These are phyloP conservation scores for Channa maculata DNA, from an alignment of 2,113 vertebrate genomes.

Conservation along the genomic window DNA sequence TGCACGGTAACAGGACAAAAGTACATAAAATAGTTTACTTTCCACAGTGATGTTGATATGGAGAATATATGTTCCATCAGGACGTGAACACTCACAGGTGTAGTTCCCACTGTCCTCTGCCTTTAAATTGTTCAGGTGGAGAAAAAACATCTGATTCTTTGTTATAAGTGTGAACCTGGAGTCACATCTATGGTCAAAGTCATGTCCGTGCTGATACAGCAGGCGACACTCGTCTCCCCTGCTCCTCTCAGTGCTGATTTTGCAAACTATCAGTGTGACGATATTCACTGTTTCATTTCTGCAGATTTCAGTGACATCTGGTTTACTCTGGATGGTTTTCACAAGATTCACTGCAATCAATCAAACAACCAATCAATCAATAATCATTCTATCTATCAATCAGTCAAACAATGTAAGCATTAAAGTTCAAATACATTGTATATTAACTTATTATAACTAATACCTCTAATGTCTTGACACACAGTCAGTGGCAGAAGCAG, in stretches of 20 bases:
- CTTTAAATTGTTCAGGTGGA: slow-evolving; percentile 35
- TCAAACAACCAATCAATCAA: neutral
- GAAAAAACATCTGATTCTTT: slow-evolving; percentile 35
- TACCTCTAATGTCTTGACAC: slow-evolving; percentile 19
- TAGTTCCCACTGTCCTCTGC: slow-evolving; percentile 27
- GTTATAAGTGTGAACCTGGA: slow-evolving; percentile 36
- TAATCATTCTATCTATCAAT: too few species aligned
- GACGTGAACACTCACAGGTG: neutral
- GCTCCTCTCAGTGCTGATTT: slow-evolving; percentile 27
- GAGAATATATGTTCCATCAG: rapidly evolving
- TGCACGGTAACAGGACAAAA: too few species aligned
- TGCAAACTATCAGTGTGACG: neutral
- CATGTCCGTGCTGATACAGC: rapidly evolving
- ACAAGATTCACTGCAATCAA: slow-evolving; percentile 18
- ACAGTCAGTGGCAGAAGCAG: slow-evolving; percentile 7
- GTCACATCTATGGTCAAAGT: slow-evolving; percentile 16
- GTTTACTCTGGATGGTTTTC: slow-evolving; percentile 4
- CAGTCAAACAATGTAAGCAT: neutral
- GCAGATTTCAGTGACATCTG: slow-evolving; percentile 18
- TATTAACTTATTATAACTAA: too few species aligned
- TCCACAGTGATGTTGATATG: slow-evolving; percentile 38
- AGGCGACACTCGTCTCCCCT: slow-evolving; percentile 17
- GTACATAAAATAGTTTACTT: slow-evolving; percentile 5
- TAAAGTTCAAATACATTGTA: neutral
- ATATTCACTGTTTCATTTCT: rapidly evolving